Percentiles rank a stretch among this genome's conserved stretches.
Evolutionary conservation across 2,888 invertebrate genomes (phyloP).

Genomic region (Athalia cordata): DNA sequence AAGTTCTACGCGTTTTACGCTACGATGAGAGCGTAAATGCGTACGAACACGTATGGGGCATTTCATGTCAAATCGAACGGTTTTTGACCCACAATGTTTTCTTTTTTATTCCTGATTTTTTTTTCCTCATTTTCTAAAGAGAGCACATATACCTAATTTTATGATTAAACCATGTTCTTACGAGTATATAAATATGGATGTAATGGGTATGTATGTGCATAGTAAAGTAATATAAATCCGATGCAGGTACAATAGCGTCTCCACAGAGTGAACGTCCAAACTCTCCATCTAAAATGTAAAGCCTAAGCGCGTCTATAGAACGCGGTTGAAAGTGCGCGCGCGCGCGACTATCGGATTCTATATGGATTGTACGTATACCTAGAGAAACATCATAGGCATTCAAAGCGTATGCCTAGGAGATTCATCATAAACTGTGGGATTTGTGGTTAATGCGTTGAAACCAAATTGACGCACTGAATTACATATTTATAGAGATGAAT

Average conservation of each 20-base stretch:
- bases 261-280: too few species aligned
- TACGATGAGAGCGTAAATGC: conserved; percentile 22
- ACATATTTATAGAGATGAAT: background rate
- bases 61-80: too few species aligned
- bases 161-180: too few species aligned
- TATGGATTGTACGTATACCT: background rate
- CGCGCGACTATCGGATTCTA: background rate
- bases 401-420: background rate
- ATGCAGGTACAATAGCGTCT: too few species aligned
- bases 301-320: background rate
- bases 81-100: too few species aligned
- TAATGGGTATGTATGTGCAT: too few species aligned
- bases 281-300: background rate
- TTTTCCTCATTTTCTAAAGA: too few species aligned
- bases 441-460: background rate
- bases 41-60: background rate
- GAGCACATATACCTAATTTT: too few species aligned
- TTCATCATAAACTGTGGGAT: background rate
- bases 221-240: too few species aligned
- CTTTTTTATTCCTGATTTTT: too few species aligned
- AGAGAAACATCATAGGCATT: background rate
- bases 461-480: background rate
- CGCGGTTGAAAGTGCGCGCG: conserved; percentile 10
- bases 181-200: too few species aligned
- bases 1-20: conserved; percentile 55